phyloP scores from a whole-genome alignment of 1,140 invertebrate genomes.

The Macrobrachium rosenbergii region DNA sequence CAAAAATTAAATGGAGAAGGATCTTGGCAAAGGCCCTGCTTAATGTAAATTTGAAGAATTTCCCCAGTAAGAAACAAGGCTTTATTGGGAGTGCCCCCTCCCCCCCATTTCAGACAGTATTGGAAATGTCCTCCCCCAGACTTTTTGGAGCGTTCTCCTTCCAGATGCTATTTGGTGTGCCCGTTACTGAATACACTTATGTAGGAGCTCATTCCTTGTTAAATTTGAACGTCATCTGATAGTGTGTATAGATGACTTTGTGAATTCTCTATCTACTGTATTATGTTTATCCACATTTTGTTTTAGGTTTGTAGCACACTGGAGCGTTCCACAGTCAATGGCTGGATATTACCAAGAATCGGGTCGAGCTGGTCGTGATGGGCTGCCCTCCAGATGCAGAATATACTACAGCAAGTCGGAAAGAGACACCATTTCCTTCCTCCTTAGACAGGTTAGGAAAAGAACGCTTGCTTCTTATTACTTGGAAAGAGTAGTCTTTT shows the following conservation, averaged over 20 bases:
- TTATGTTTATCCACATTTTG: slow-evolving; percentile 47
- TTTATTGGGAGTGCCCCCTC: too few relatives aligned
- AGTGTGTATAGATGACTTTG: neutral
- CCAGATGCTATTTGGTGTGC: too few relatives aligned
- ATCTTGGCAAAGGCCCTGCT: too few relatives aligned
- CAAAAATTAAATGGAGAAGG: too few relatives aligned
- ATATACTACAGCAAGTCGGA: slow-evolving; percentile 84
- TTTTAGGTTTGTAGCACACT: slow-evolving; percentile 88
- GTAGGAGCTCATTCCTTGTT: too few relatives aligned
- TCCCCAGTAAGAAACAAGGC: too few relatives aligned
- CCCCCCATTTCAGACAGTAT: too few relatives aligned
- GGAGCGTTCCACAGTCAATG: slow-evolving; percentile 88
- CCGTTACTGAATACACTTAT: neutral
- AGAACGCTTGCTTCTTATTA: neutral
- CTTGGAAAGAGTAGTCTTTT: neutral
- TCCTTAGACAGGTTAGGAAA: slow-evolving; percentile 73
- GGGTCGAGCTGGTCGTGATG: slow-evolving; percentile 78
- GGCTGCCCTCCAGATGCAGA: slow-evolving; percentile 74
- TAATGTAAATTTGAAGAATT: too few relatives aligned
- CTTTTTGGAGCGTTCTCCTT: too few relatives aligned
- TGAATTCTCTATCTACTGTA: neutral
- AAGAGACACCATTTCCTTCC: slow-evolving; percentile 83
- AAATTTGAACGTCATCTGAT: too few relatives aligned
- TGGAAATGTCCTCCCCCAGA: too few relatives aligned
- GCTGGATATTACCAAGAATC: slow-evolving; percentile 78